Evolutionary conservation across 2,888 invertebrate species (phyloP).

Genomic region (Willowsia nigromaculata): DNA sequence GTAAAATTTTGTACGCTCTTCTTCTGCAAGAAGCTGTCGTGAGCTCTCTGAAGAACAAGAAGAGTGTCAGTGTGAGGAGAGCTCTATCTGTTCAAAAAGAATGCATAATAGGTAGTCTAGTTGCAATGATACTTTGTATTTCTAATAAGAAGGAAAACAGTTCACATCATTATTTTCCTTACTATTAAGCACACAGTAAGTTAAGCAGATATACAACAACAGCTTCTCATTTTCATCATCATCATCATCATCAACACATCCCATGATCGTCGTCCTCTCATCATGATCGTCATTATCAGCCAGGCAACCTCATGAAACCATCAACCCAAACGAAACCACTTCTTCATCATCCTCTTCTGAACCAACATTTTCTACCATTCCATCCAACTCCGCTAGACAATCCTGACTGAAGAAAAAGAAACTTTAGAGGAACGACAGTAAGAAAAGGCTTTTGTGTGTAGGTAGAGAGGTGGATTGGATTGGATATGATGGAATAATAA

Average conservation of each 20-base stretch:
- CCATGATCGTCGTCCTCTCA: not conserved
- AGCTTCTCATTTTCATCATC: not conserved
- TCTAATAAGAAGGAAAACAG: not conserved
- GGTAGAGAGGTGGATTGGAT: not conserved
- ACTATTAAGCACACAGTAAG: not conserved
- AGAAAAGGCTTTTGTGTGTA: not conserved
- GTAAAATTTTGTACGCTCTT: not conserved
- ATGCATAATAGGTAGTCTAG: too few species aligned
- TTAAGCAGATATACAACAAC: not conserved
- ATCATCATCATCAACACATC: not conserved
- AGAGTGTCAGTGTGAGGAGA: too few species aligned
- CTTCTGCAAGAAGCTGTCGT: not conserved
- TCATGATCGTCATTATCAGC: not conserved
- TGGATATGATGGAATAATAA: too few species aligned
- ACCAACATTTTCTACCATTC: not conserved
- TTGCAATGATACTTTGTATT: not conserved
- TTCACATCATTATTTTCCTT: conserved; percentile 5
- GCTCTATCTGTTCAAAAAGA: too few species aligned
- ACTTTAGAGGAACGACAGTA: not conserved
- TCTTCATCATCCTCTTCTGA: not conserved
- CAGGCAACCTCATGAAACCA: not conserved
- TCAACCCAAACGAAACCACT: too few species aligned
- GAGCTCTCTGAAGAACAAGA: not conserved
- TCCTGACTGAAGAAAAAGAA: not conserved
- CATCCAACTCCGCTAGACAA: not conserved